These are phyloP conservation scores for Nudaria mundana DNA, from an alignment of 2,888 invertebrate species.

Conservation along the genomic window DNA sequence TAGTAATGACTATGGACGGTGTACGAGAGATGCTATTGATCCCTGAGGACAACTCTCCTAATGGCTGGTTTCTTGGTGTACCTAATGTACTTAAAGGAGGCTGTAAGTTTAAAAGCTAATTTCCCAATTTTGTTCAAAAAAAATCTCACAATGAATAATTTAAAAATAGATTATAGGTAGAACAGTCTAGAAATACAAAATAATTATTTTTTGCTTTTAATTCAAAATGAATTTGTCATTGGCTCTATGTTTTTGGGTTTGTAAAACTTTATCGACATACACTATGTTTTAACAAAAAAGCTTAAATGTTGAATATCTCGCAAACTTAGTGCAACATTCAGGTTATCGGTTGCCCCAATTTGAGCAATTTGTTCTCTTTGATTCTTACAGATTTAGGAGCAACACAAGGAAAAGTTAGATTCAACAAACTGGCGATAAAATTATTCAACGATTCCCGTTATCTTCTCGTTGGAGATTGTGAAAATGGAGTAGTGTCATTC, in stretches of 20 bases:
- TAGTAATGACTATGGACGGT: not conserved
- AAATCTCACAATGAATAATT: too few species aligned
- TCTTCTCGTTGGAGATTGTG: not conserved
- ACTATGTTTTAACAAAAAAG: too few species aligned
- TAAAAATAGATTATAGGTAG: too few species aligned
- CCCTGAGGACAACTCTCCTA: not conserved
- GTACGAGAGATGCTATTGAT: constrained; percentile 1
- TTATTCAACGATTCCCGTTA: not conserved
- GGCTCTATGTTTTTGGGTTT: too few species aligned
- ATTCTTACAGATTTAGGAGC: not conserved
- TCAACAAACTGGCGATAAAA: not conserved
- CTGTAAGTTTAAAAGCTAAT: not conserved
- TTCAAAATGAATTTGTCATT: too few species aligned
- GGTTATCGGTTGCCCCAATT: too few species aligned
- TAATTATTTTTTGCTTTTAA: too few species aligned
- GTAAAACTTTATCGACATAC: too few species aligned
- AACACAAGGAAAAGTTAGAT: not conserved
- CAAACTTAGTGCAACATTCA: too few species aligned
- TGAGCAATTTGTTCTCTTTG: not conserved
- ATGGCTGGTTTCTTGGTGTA: constrained; percentile 1
- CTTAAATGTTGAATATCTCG: too few species aligned
- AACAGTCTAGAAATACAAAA: too few species aligned
- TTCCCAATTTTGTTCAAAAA: too few species aligned
- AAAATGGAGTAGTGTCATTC: not conserved
- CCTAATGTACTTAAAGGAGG: constrained; percentile 1